phyloP scores from a whole-genome alignment of 2,797 vertebrate genomes.

The Aplochiton taeniatus region DNA sequence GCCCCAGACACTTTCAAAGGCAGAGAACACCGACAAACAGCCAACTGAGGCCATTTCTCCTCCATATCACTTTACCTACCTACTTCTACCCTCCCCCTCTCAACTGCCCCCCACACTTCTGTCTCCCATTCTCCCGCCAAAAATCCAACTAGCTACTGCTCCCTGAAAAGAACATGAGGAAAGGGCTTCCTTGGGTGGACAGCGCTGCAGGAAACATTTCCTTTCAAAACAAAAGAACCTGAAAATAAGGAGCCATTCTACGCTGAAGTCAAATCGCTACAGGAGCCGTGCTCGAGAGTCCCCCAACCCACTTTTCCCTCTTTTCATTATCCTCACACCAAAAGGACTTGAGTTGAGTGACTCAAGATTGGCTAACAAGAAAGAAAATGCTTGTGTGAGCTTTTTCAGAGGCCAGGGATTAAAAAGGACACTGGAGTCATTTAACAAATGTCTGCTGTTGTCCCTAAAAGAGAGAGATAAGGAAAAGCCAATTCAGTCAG shows the following conservation, averaged over 20 bases:
- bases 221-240: conserved; percentile 2
- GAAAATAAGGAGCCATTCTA: too few species aligned
- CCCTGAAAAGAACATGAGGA: conserved; percentile 37
- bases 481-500: conserved; percentile 34
- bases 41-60: conserved; percentile 51
- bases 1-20: conserved; percentile 62
- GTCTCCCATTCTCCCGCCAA: conserved; percentile 49
- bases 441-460: conserved; percentile 42
- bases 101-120: background rate
- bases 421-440: conserved; percentile 34
- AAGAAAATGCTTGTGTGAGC: conserved; percentile 54
- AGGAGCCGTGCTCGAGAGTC: too few species aligned
- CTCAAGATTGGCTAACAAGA: conserved; percentile 28
- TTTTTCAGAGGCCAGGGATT: conserved; percentile 46
- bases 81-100: background rate
- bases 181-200: conserved; percentile 6
- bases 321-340: background rate
- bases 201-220: conserved; percentile 19
- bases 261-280: too few species aligned
- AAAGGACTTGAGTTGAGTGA: conserved; percentile 24
- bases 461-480: conserved; percentile 50
- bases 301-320: background rate
- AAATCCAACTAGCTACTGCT: conserved; percentile 37
- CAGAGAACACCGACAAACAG: conserved; percentile 53
- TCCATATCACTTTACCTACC: conserved; percentile 30